Percentiles rank a stretch among this genome's conserved stretches.
These are phyloP conservation scores for Oikopleura dioica DNA, from an alignment of 23 tunicate genomes.

Conservation along the genomic window DNA sequence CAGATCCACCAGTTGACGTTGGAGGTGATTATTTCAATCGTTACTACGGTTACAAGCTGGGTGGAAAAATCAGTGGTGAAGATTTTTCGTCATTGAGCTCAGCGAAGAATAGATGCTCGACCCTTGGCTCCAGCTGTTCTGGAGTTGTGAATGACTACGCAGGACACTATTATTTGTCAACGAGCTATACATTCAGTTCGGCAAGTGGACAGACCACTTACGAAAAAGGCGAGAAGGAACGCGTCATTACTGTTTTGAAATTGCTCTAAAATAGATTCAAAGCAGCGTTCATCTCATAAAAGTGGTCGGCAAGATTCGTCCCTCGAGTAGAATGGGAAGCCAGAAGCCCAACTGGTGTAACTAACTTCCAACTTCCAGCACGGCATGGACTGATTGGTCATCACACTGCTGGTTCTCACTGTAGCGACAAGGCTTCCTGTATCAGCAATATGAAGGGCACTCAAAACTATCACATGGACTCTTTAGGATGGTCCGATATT, in stretches of 20 bases:
- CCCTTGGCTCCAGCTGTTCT: background rate
- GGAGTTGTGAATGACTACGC: background rate
- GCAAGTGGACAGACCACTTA: background rate
- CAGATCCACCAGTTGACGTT: background rate
- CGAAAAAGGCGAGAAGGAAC: background rate
- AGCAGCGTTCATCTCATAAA: no score
- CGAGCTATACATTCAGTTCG: background rate
- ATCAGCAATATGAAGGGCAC: background rate
- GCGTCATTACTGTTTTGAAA: no score
- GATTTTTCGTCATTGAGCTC: background rate
- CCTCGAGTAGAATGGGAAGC: background rate
- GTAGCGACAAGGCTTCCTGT: background rate
- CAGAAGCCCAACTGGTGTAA: background rate
- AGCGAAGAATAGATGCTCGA: background rate
- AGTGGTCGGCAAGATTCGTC: background rate
- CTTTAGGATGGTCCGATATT: background rate
- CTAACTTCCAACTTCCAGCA: background rate
- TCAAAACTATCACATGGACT: conserved; percentile 2
- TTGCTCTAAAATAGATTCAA: no score
- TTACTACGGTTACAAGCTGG: background rate
- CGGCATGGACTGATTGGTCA: background rate
- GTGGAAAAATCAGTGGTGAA: background rate
- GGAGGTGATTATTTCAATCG: background rate
- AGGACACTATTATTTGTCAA: background rate
- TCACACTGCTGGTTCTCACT: background rate